Conservation (phyloP, 2,113 vertebrate genomes). For the Amazona vittata region DNA sequence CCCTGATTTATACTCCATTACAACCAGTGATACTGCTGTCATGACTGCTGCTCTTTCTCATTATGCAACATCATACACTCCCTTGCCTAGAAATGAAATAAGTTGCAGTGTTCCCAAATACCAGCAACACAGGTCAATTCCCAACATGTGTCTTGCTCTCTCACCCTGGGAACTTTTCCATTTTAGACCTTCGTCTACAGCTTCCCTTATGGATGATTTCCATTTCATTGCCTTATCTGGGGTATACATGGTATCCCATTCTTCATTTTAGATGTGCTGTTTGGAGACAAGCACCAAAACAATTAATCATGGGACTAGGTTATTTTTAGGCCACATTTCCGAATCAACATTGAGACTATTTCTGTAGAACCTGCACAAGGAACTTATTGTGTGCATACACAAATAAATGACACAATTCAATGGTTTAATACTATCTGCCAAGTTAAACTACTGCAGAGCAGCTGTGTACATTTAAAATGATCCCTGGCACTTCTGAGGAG, state of each 20-base stretch:
- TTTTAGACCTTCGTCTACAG: neutral
- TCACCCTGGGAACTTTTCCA: slow-evolving; percentile 55
- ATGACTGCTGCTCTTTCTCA: slow-evolving; percentile 45
- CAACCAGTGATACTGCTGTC: slow-evolving; percentile 9
- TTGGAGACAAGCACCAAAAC: slow-evolving; percentile 66
- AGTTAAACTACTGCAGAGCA: slow-evolving; percentile 80
- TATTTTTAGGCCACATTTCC: slow-evolving; percentile 65
- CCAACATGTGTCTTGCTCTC: neutral
- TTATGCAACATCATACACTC: neutral
- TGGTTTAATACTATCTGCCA: slow-evolving; percentile 80
- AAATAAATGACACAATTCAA: slow-evolving; percentile 85
- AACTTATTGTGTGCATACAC: slow-evolving; percentile 78
- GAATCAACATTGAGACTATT: slow-evolving; percentile 55
- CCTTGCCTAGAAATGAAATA: slow-evolving; percentile 1
- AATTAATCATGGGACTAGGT: slow-evolving; percentile 69
- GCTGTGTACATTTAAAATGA: slow-evolving; percentile 82
- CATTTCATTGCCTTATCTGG: slow-evolving; percentile 53
- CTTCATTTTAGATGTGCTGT: slow-evolving; percentile 64
- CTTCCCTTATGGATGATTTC: slow-evolving; percentile 24
- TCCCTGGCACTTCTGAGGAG: slow-evolving; percentile 74
- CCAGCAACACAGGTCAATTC: neutral
- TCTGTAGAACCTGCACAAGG: slow-evolving; percentile 80
- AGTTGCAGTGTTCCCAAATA: neutral
- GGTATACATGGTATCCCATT: slow-evolving; percentile 52
- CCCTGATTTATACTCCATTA: slow-evolving; percentile 45